Evolutionary conservation across 2,888 invertebrate genomes (phyloP), one percentile per base, ranked within the genome.

Genomic region (Erebia palarica): DNA sequence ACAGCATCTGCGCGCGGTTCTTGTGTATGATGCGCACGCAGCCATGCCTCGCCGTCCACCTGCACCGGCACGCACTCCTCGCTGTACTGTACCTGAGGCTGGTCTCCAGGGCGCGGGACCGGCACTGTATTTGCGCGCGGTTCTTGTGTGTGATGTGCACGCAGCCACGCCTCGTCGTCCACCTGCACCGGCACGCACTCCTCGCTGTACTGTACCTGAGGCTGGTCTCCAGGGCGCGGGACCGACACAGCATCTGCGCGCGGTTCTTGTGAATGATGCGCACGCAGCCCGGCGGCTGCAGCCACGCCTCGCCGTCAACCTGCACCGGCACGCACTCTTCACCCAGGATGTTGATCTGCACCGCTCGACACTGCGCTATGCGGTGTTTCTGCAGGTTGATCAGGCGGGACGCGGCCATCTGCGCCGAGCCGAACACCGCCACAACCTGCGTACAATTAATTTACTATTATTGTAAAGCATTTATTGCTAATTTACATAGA

Each of bases 271-370:
- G 99, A 78, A 98, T 96, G 78, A 99, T 99, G 70, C 98, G 94
- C 78, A 99, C 98, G 85, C 98, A 97, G 53, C 99, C 99, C 0
- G 99, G 99, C 0, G 98, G 98, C 87, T 99, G 99, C 57, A 99
- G 94, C 99, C 99, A 99, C 1, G 99, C 99, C 89, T 99, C 99
- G 0, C 99, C 99, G 84, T 99, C 99, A 57, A 99, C 99, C 92
- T 97, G 98, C 68, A 99, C 97, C 0, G 99, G 99, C 18, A 99
- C 98, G 66, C 98, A 97, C 90, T 96, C 98, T 64, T 97, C 97
- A 18, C 97, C 99, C 79, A 98, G 93, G 80, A 99, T 99, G 83
- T 98, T 98, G 78, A 99, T 99, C 91, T 98, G 98, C 3, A 99
- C 97, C 55, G 97, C 97, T 78, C 98, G 96, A 86, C 99, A 99